These are phyloP conservation scores for Zoroaster sp. DNA, from an alignment of 53 echinoderm and acorn worm species.

Conservation along the genomic window DNA sequence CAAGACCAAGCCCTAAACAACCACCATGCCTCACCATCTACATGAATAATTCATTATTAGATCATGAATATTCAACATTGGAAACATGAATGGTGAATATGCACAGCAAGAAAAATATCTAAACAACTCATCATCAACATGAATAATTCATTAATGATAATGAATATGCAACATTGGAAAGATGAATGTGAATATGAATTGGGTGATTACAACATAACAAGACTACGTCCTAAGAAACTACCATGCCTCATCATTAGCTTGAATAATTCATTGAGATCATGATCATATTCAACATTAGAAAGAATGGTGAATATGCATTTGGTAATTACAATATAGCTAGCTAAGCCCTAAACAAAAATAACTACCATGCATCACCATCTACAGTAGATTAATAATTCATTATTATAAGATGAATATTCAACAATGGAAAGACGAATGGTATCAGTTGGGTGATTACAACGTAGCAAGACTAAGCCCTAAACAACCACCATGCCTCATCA, in stretches of 20 bases:
- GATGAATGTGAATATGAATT: constrained; percentile 63
- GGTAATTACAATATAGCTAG: too few relatives aligned
- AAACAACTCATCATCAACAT: not conserved
- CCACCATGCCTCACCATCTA: constrained; percentile 98
- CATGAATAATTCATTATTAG: not conserved
- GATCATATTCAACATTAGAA: too few relatives aligned
- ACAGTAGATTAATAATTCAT: too few relatives aligned
- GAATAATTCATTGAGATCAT: not conserved
- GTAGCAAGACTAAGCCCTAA: constrained; percentile 78
- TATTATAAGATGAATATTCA: too few relatives aligned
- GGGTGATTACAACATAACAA: too few relatives aligned
- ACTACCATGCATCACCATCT: too few relatives aligned
- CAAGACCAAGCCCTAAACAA: constrained; percentile 89
- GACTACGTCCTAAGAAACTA: too few relatives aligned
- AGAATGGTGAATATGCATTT: constrained; percentile 62
- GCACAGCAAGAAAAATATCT: not conserved
- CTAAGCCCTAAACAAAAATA: too few relatives aligned
- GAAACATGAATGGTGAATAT: too few relatives aligned
- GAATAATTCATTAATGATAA: not conserved
- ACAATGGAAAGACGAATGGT: too few relatives aligned
- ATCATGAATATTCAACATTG: not conserved
- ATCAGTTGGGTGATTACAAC: constrained; percentile 76
- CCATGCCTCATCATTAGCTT: not conserved
- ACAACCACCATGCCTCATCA: constrained; percentile 87
- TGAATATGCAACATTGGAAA: too few relatives aligned